Evolutionary conservation across 2,888 invertebrate genomes (phyloP), one percentile per base, ranked within the genome.

Genomic region (Diogma glabrata): DNA sequence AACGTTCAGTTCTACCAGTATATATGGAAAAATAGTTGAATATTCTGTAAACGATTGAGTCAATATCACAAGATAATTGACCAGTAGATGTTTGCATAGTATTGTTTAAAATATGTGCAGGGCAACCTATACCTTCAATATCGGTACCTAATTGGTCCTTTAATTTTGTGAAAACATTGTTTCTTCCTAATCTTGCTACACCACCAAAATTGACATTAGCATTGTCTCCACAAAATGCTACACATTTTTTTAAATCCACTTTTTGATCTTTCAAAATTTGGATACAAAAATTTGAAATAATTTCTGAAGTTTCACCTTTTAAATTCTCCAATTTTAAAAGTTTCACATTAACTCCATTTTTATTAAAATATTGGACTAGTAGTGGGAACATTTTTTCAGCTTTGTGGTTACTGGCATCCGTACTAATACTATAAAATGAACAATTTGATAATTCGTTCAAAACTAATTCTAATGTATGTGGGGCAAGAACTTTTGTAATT

Each of bases 161-260:
- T n/a, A n/a, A n/a, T n/a, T n/a, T n/a, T n/a, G n/a, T n/a, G n/a
- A n/a, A n/a, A n/a, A n/a, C n/a, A n/a, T n/a, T n/a, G n/a, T n/a
- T n/a, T n/a, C n/a, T n/a, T n/a, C n/a, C n/a, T n/a, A n/a, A n/a
- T n/a, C n/a, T n/a, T n/a, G n/a, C n/a, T n/a, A n/a, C n/a, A n/a
- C n/a, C n/a, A n/a, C n/a, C n/a, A n/a, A n/a, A n/a, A n/a, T n/a
- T n/a, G n/a, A n/a, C n/a, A n/a, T n/a, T 53, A n/a, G 47, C 51
- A 24, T 51, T 53, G 14, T 53, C 53, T 10, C 47, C 53, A 40
- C 53, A 38, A 48, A 53, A 51, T 43, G 51, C 52, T 36, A 17
- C 30, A 47, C 20, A 47, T 47, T 30, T 47, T 28, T 47, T 47
- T 30, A 47, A 30, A 19, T 47, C 47, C 10, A 47, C 6, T 47